Conservation (phyloP, 2,888 invertebrate genomes). For the Tinea trinotella region DNA sequence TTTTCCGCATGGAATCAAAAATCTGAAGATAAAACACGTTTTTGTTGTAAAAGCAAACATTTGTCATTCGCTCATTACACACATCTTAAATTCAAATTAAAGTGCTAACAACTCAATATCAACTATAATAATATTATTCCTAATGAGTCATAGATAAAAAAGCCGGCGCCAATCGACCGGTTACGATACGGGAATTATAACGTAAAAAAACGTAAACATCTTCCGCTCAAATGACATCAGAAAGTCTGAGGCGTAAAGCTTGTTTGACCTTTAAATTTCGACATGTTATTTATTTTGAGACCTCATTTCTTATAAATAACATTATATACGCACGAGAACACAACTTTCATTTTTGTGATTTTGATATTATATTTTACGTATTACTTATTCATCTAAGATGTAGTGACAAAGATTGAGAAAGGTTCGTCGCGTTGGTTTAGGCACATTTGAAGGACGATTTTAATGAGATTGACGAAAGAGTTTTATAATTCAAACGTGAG, state of each 20-base stretch:
- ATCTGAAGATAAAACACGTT: neutral
- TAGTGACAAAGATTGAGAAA: too few species aligned
- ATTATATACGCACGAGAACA: too few species aligned
- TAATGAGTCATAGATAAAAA: constrained; percentile 9
- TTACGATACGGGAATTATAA: constrained; percentile 3
- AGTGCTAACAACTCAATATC: neutral
- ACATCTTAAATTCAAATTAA: neutral
- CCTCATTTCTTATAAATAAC: too few species aligned
- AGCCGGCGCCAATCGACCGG: constrained; percentile 12
- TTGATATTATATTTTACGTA: too few species aligned
- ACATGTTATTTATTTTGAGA: neutral
- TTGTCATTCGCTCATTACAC: neutral
- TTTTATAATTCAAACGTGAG: too few species aligned
- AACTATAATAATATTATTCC: neutral
- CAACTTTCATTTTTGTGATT: too few species aligned
- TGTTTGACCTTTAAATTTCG: neutral
- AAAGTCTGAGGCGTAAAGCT: neutral
- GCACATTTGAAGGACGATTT: too few species aligned
- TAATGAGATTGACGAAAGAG: too few species aligned
- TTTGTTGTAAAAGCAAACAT: neutral
- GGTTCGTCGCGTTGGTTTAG: too few species aligned
- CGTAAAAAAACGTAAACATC: constrained; percentile 8
- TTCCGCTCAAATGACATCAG: constrained; percentile 6
- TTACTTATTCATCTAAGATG: too few species aligned
- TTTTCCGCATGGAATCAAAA: neutral